Percentiles rank a stretch among this genome's conserved stretches.
phyloP scores from a whole-genome alignment of 1,140 invertebrate species.

The Camponotus vicinus region DNA sequence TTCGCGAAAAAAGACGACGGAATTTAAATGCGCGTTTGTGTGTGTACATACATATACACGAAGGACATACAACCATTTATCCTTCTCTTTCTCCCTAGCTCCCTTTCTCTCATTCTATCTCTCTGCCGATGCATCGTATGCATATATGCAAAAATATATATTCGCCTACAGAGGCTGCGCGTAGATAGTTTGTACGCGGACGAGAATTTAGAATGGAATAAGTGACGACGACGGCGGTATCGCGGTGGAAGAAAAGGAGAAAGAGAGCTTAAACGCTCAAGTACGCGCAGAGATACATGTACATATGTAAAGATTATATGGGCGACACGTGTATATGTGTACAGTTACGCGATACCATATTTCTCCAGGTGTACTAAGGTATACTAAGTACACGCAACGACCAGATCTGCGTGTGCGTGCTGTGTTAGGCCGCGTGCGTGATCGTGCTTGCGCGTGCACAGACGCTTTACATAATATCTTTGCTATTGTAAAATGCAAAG shows the following conservation, averaged over 20 bases:
- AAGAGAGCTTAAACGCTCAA: constrained; percentile 70
- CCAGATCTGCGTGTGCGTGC: no score
- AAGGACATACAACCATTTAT: constrained; percentile 42
- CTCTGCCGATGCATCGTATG: constrained; percentile 15
- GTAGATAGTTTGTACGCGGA: constrained; percentile 66
- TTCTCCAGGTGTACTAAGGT: not conserved
- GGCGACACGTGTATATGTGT: constrained; percentile 42
- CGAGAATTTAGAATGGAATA: constrained; percentile 62
- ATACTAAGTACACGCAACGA: constrained; percentile 62
- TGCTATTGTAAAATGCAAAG: constrained; percentile 84
- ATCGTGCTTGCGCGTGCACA: constrained; percentile 62
- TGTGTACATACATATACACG: not conserved
- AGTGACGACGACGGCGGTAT: constrained; percentile 64
- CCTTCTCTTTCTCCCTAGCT: not conserved
- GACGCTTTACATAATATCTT: constrained; percentile 84
- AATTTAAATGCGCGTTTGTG: constrained; percentile 64
- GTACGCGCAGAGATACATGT: constrained; percentile 12
- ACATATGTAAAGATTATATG: constrained; percentile 37
- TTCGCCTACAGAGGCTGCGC: constrained; percentile 10
- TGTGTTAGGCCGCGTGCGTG: constrained; percentile 56
- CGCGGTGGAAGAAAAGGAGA: constrained; percentile 59
- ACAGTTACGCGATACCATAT: constrained; percentile 50
- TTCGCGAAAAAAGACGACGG: constrained; percentile 56
- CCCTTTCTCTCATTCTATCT: not conserved
- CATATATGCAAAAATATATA: constrained; percentile 44